Evolutionary conservation across 2,797 vertebrate species (phyloP), one percentile per base, ranked within the genome.

Genomic region (Sternarchorhynchus goeldii): DNA sequence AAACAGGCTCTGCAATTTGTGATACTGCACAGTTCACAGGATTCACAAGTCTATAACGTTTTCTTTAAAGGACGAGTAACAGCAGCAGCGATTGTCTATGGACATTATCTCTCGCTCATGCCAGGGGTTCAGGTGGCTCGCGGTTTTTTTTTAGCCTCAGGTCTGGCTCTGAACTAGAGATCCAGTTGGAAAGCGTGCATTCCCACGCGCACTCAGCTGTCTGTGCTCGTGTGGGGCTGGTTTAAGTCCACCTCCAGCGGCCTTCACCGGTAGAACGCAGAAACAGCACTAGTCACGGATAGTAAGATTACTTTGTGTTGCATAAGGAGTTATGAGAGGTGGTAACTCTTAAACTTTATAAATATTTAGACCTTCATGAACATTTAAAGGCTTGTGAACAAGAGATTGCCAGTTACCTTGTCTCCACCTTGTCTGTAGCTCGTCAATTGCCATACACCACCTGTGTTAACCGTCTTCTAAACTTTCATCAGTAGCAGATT

Each of bases 111-210:
- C 16, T 45, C 10, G 39, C 20, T n/a, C 63, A 34, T 8, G 18
- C 63, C 12, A 5, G 16, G 50, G 25, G 67, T 32, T 53, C 67
- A 69, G 67, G 67, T 69, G 67, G 18, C 36, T 41, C 34, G 21
- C n/a, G 2, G 14, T 14, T 69, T 20, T 53, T 14, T 69, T 68
- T 53, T 45, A n/a, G 67, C 67, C 45, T 25, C 45, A 32, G 14
- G 45, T 45, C 25, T 55, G 25, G 45, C 67, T 18, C 25, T 25
- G 20, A 53, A 8, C 39, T 55, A 25, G 67, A 55, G 67, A 55
- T 45, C 21, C 67, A 69, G 45, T 45, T 69, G 45, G 67, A 55
- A 32, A 53, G 45, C 3, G 45, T 55, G 25, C 25, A 55, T 69
- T 25, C 67, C 55, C 67, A 69, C 53, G 32, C 1, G 16, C 67